Percentiles rank a stretch among this genome's conserved stretches.
These are phyloP conservation scores for Rhabdomys pumilio DNA, from an alignment of 2,797 vertebrate genomes.

Conservation along the genomic window DNA sequence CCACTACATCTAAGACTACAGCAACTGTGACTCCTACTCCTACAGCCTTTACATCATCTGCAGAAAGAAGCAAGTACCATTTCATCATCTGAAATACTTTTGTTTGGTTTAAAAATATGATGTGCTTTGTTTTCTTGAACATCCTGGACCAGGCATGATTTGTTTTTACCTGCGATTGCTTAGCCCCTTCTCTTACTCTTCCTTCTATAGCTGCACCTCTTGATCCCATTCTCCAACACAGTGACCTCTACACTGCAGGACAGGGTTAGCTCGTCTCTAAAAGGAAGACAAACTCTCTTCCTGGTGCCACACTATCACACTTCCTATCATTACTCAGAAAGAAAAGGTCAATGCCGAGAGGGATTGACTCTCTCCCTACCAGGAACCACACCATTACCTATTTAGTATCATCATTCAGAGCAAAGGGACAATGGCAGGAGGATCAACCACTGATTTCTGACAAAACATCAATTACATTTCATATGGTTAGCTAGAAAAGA, in stretches of 20 bases:
- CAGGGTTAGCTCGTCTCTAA: background rate
- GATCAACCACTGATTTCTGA: conserved; percentile 64
- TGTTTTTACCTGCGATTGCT: conserved; percentile 12
- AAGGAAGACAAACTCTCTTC: conserved; percentile 19
- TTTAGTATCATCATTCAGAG: conserved; percentile 50
- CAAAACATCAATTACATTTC: conserved; percentile 71
- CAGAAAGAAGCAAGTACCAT: background rate
- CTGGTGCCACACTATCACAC: conserved; percentile 18
- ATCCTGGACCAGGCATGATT: background rate
- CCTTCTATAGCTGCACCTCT: background rate
- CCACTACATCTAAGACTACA: background rate
- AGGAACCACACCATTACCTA: conserved; percentile 41
- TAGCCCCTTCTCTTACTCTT: conserved; percentile 30
- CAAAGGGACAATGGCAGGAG: conserved; percentile 37
- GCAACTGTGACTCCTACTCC: background rate
- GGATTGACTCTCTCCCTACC: conserved; percentile 22
- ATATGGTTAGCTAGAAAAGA: conserved; percentile 63
- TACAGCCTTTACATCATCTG: conserved; percentile 12
- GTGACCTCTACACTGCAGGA: conserved; percentile 8
- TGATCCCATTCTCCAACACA: conserved; percentile 14
- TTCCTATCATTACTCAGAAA: conserved; percentile 57
- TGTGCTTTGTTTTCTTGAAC: conserved; percentile 66
- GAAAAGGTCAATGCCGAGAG: conserved; percentile 36
- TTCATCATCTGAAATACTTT: conserved; percentile 53
- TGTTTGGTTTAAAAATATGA: background rate